Evolutionary conservation across 2,113 vertebrate genomes (phyloP).

Genomic region (Mobula hypostoma): DNA sequence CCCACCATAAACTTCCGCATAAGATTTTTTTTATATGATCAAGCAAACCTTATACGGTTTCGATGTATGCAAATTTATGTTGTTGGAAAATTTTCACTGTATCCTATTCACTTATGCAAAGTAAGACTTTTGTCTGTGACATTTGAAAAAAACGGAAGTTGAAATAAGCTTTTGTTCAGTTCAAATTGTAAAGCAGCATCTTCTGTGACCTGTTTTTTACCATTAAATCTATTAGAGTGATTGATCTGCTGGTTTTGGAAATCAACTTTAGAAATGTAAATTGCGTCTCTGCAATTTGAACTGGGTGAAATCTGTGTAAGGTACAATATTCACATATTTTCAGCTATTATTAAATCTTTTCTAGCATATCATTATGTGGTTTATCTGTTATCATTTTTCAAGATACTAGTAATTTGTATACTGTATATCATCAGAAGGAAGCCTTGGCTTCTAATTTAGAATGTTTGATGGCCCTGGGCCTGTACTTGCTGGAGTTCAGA

Average conservation of each 20-base stretch:
- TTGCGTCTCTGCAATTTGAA: not conserved
- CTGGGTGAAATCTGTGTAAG: not conserved
- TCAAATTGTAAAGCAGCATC: not conserved
- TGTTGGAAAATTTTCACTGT: not conserved
- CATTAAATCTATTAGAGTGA: not conserved
- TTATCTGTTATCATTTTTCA: not conserved
- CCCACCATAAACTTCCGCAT: not conserved
- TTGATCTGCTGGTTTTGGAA: not conserved
- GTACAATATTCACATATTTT: not conserved
- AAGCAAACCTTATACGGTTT: not conserved
- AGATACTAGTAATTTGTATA: not conserved
- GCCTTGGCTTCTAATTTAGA: not conserved
- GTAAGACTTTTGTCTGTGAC: not conserved
- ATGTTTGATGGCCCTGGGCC: too few relatives aligned
- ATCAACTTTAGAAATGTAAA: not conserved
- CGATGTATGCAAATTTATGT: not conserved
- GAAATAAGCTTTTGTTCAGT: not conserved
- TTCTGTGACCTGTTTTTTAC: not conserved
- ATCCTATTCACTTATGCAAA: not conserved
- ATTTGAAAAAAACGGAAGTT: not conserved
- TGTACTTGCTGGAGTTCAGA: too few relatives aligned
- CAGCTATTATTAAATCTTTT: not conserved
- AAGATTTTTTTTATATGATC: not conserved
- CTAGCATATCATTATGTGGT: not conserved
- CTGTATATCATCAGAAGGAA: not conserved